Percentiles rank a stretch among this genome's conserved stretches.
These are phyloP conservation scores for Drosophila micromelanica DNA, from an alignment of 1,140 invertebrate species.

Conservation along the genomic window DNA sequence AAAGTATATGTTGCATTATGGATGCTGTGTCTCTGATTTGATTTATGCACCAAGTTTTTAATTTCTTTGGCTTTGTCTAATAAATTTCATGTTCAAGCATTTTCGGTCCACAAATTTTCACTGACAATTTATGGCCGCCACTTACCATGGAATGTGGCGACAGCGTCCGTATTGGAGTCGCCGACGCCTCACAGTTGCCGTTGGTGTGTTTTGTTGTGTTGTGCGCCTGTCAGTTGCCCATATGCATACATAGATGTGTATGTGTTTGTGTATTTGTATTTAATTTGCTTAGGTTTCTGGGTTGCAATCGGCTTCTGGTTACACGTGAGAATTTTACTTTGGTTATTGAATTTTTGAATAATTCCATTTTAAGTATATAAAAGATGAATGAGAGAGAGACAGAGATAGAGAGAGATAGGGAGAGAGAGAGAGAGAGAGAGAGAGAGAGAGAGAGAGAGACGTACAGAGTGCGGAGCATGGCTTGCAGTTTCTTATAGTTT, in stretches of 20 bases:
- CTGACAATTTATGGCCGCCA: conserved; percentile 50
- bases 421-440: too few species aligned
- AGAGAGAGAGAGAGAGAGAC: too few species aligned
- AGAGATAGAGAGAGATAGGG: too few species aligned
- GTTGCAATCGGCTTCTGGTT: not conserved
- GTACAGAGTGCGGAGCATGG: not conserved
- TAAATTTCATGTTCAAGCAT: conserved; percentile 77
- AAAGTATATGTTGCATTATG: conserved; percentile 8
- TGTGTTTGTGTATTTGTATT: conserved; percentile 24
- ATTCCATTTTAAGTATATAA: not conserved
- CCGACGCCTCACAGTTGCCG: conserved; percentile 37
- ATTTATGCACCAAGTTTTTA: conserved; percentile 42
- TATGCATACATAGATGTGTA: conserved; percentile 18
- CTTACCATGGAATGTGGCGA: conserved; percentile 52
- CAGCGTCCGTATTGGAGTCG: conserved; percentile 50
- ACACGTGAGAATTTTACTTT: conserved; percentile 18
- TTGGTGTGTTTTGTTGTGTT: conserved; percentile 11
- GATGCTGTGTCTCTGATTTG: conserved; percentile 11
- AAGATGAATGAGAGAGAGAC: not conserved
- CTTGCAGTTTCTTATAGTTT: conserved; percentile 1
- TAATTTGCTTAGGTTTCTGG: conserved; percentile 33
- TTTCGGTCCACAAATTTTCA: conserved; percentile 57
- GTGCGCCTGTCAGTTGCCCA: conserved; percentile 17
- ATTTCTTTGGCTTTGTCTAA: conserved; percentile 58
- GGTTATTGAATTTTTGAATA: conserved; percentile 19